These are phyloP conservation scores for Fratercula arctica DNA, from an alignment of 2,797 vertebrate species.

Conservation along the genomic window DNA sequence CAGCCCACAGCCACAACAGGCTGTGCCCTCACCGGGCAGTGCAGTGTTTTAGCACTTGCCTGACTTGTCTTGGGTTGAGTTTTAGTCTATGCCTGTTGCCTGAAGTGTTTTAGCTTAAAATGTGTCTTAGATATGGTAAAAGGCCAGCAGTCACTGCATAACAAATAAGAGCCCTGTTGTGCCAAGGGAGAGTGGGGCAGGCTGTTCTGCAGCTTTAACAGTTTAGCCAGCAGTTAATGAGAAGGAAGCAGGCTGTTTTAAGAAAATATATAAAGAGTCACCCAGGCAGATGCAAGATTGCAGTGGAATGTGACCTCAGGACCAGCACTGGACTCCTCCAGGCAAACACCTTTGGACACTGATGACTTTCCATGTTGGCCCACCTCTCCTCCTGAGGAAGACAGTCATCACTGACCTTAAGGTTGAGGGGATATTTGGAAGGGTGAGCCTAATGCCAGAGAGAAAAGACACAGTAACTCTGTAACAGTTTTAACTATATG, in stretches of 20 bases:
- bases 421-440: neutral
- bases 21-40: fast-evolving
- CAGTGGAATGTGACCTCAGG: neutral
- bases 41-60: neutral
- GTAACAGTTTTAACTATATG: neutral
- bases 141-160: neutral
- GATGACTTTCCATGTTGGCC: neutral
- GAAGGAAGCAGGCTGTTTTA: neutral
- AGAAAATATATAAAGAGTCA: neutral
- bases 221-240: neutral
- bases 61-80: neutral
- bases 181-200: fast-evolving
- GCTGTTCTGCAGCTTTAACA: neutral
- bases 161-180: neutral
- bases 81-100: neutral
- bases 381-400: neutral
- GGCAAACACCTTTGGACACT: neutral
- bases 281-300: neutral
- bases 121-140: neutral
- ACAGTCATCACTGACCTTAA: neutral
- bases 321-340: neutral
- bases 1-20: neutral
- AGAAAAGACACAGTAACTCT: neutral
- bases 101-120: neutral
- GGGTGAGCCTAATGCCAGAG: neutral